These are phyloP conservation scores for Oryzias sinensis DNA, from an alignment of 2,797 vertebrate genomes.

Conservation along the genomic window DNA sequence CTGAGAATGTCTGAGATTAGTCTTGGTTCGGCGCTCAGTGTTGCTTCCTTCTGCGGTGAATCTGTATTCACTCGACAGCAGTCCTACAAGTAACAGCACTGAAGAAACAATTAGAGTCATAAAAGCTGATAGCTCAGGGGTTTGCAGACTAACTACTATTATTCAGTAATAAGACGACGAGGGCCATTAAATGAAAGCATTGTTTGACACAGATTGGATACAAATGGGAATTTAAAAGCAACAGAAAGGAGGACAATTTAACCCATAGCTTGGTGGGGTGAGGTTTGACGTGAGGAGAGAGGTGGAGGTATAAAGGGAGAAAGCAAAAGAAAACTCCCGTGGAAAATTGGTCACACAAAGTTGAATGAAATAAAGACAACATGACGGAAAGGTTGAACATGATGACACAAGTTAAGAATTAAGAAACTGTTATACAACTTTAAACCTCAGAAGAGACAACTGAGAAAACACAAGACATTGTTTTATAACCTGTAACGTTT, in stretches of 20 bases:
- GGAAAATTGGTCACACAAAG: no score
- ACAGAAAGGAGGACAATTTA: not conserved
- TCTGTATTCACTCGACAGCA: conserved; percentile 65
- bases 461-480: no score
- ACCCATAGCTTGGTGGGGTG: conserved; percentile 1
- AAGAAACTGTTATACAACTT: no score
- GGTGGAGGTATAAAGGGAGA: no score
- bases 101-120: conserved; percentile 72
- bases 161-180: conserved; percentile 54
- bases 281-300: no score
- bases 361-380: no score
- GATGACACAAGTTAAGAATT: no score
- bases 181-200: conserved; percentile 28
- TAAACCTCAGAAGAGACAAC: no score
- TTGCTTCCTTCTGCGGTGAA: conserved; percentile 55
- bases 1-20: conserved; percentile 57
- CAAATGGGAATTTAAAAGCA: conserved; percentile 24
- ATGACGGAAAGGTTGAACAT: no score
- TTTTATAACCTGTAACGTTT: no score
- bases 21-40: conserved; percentile 47
- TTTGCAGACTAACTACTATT: conserved; percentile 58
- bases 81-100: conserved; percentile 59
- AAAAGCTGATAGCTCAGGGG: conserved; percentile 59
- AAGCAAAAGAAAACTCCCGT: no score
- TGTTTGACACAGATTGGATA: conserved; percentile 11